Percentiles rank a stretch among this genome's conserved stretches.
Evolutionary conservation across 2,113 vertebrate genomes (phyloP).

Genomic region (Hippocampus barbouri): DNA sequence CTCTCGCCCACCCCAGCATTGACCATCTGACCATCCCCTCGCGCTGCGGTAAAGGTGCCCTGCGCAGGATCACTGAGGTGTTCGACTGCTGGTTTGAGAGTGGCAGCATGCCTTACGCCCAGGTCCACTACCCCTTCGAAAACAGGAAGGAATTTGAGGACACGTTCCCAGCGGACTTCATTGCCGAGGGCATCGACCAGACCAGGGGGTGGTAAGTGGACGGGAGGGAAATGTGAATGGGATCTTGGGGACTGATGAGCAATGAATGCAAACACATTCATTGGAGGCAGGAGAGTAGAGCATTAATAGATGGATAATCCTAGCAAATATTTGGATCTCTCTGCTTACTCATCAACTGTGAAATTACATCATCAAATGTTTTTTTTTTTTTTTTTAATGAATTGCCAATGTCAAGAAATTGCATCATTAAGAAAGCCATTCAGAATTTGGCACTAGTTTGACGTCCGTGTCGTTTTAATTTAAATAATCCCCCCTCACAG

Average conservation of each 20-base stretch:
- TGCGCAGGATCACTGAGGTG: conserved; percentile 84
- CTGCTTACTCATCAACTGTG: not conserved
- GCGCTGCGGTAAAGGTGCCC: conserved; percentile 77
- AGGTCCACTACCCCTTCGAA: conserved; percentile 95
- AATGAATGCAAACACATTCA: not conserved
- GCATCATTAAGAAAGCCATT: too few species aligned
- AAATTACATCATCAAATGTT: not conserved
- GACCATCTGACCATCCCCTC: conserved; percentile 85
- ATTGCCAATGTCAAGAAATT: too few species aligned
- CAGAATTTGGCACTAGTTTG: too few species aligned
- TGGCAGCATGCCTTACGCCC: conserved; percentile 97
- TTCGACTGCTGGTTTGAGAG: conserved; percentile 99
- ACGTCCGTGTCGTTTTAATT: too few species aligned
- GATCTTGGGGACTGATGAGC: too few species aligned
- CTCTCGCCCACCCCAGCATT: conserved; percentile 66
- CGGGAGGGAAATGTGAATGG: not conserved
- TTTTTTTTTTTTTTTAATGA: too few species aligned
- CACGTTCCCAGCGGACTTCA: conserved; percentile 93
- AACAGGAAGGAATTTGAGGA: conserved; percentile 89
- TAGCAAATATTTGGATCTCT: not conserved
- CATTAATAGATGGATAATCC: not conserved
- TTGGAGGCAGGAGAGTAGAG: conserved; percentile 8
- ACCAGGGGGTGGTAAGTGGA: conserved; percentile 88
- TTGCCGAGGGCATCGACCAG: conserved; percentile 97
- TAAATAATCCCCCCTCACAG: too few species aligned